Evolutionary conservation across 2,888 invertebrate genomes (phyloP).

Genomic region (Pachliopta kotzebuea): DNA sequence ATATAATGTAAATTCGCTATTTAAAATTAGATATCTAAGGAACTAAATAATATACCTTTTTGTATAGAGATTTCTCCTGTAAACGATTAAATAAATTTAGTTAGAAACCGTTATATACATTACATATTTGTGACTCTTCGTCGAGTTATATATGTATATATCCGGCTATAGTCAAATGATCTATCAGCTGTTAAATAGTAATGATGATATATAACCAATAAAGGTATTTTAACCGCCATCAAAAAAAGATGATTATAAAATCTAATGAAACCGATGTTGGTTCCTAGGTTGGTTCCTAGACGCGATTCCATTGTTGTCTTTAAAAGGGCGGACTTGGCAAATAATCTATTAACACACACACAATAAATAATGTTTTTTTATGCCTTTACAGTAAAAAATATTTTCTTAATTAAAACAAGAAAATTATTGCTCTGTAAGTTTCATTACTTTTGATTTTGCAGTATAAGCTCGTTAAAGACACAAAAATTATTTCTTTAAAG

Average conservation of each 20-base stretch:
- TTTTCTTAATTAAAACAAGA: not conserved
- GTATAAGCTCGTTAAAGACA: not conserved
- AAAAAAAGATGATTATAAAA: not conserved
- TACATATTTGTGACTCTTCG: too few species aligned
- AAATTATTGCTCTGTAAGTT: not conserved
- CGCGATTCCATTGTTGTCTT: too few species aligned
- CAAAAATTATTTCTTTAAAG: too few species aligned
- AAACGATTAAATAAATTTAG: too few species aligned
- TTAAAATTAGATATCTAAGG: not conserved
- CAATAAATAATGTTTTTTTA: slow-evolving; percentile 11
- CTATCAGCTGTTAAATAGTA: not conserved
- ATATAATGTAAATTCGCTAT: slow-evolving; percentile 7
- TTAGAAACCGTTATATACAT: too few species aligned
- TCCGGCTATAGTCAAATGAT: too few species aligned
- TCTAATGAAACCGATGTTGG: not conserved
- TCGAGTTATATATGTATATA: too few species aligned
- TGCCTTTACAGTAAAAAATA: not conserved
- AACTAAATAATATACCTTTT: not conserved
- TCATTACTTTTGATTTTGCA: not conserved
- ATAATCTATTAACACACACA: too few species aligned
- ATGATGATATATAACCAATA: not conserved
- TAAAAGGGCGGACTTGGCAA: too few species aligned
- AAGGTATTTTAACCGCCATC: not conserved
- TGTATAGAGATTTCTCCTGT: too few species aligned
- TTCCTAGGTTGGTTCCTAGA: too few species aligned